Base-by-base conservation (phyloP, 2,888 invertebrate species). In the Helobdella robusta region DNA sequence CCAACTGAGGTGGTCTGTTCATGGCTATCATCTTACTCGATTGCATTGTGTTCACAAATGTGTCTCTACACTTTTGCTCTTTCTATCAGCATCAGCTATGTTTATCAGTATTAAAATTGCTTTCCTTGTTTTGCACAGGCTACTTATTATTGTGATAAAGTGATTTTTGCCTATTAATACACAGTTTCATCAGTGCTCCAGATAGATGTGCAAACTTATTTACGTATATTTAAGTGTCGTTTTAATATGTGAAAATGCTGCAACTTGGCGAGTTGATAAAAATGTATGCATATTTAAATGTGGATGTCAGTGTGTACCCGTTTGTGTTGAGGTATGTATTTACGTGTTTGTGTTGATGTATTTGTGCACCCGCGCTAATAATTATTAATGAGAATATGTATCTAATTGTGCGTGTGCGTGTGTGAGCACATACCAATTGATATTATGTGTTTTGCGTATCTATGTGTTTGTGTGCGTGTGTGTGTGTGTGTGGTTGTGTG, bases 401-500 rank as follows among this genome's bases (percentile, higher is more conserved):
- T 40, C 11, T 40, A n/a, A 15, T 15, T 40, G 44, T 40, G 44
- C n/a, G n/a, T 40, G 44, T 40, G 44, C n/a, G n/a, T 40, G 44
- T 40, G 44, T 40, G n/a, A 15, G 44, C n/a, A n/a, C n/a, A 40
- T 40, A n/a, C n/a, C 11, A 15, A 40, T 40, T 11, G 11, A n/a
- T 40, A 40, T 40, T 11, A 15, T 11, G 11, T 15, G 11, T 11
- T 40, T 11, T 40, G n/a, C n/a, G 44, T 40, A n/a, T 40, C 11
- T 40, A n/a, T 40, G 44, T 40, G n/a, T 40, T 11, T 40, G 44
- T 40, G n/a, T 40, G 44, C n/a, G 44, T 40, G n/a, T 40, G 44
- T 40, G 44, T 40, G n/a, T 40, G 44, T 40, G 44, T 40, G 44
- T 40, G n/a, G 44, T 40, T 40, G 44, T n/a, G n/a, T 40, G 44